Conservation (phyloP, 2,888 invertebrate species). For the Drosophila flavopinicola region DNA sequence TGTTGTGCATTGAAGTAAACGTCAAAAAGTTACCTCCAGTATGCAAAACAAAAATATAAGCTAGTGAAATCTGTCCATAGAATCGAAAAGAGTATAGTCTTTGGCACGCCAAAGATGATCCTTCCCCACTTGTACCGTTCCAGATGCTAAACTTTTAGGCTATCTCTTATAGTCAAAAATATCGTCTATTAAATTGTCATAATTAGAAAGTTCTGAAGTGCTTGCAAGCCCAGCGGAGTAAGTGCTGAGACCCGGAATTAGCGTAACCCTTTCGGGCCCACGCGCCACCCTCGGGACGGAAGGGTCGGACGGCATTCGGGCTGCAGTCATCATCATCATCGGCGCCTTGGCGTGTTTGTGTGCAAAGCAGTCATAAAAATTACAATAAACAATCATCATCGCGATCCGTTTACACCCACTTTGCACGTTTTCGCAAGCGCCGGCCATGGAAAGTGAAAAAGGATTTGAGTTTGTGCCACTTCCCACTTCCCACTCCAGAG, state of each 20-base stretch:
- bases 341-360: conserved; percentile 79
- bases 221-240: conserved; percentile 3
- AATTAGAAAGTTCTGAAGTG: conserved; percentile 71
- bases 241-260: conserved; percentile 28
- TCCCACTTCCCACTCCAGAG: conserved; percentile 15
- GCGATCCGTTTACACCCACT: conserved; percentile 82
- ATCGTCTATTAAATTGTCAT: conserved; percentile 45
- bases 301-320: background rate
- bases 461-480: conserved; percentile 61
- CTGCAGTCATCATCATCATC: conserved; percentile 74
- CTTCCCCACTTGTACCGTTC: too few relatives aligned
- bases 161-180: conserved; percentile 4
- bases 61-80: too few relatives aligned
- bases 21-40: too few relatives aligned
- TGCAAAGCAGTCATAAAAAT: conserved; percentile 82
- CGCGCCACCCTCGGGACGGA: background rate
- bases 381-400: conserved; percentile 80
- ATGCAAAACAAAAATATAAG: too few relatives aligned
- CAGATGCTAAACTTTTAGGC: background rate
- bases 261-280: conserved; percentile 22
- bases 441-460: conserved; percentile 66
- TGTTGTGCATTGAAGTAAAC: too few relatives aligned
- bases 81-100: too few relatives aligned
- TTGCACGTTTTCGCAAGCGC: conserved; percentile 75
- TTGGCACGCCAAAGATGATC: too few relatives aligned